A percentile compares a stretch with the other conserved stretches of the same genome.
Evolutionary conservation across 2,888 invertebrate species (phyloP).

Genomic region (Phalangium opilio): DNA sequence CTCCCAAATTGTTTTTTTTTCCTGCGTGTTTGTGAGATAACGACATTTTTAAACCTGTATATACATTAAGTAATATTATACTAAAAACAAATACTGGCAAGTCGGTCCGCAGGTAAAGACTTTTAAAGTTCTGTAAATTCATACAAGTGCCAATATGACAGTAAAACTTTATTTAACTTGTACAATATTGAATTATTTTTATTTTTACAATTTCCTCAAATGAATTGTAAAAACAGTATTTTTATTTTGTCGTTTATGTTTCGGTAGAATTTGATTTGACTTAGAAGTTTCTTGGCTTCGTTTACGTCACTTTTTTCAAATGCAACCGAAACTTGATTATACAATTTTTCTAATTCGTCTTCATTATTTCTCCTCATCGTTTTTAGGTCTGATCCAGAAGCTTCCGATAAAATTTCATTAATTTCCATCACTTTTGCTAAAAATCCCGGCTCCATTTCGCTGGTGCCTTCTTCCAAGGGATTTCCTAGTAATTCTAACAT

Average conservation of each 20-base stretch:
- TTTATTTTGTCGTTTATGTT: conserved; percentile 66
- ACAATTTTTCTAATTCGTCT: conserved; percentile 20
- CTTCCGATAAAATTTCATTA: conserved; percentile 62
- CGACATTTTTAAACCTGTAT: too few relatives aligned
- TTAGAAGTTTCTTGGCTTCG: conserved; percentile 47
- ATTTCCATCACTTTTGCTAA: conserved; percentile 72
- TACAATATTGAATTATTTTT: too few relatives aligned
- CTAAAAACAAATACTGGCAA: too few relatives aligned
- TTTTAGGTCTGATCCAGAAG: conserved; percentile 38
- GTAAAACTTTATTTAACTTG: too few relatives aligned
- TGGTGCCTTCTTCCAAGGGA: conserved; percentile 45
- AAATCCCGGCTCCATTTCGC: conserved; percentile 49
- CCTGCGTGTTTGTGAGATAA: too few relatives aligned
- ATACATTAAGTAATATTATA: too few relatives aligned
- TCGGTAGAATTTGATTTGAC: conserved; percentile 67
- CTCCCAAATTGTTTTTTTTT: too few relatives aligned
- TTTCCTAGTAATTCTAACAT: conserved; percentile 53
- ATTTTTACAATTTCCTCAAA: too few relatives aligned
- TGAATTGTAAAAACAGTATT: conserved; percentile 12
- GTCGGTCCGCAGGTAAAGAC: too few relatives aligned
- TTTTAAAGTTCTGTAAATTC: too few relatives aligned
- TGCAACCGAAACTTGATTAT: conserved; percentile 42
- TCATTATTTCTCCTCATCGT: conserved; percentile 23
- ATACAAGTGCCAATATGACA: too few relatives aligned
- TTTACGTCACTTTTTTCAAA: conserved; percentile 48